Conservation (phyloP, 2,113 vertebrate species). For the Lepisosteus oculatus region DNA sequence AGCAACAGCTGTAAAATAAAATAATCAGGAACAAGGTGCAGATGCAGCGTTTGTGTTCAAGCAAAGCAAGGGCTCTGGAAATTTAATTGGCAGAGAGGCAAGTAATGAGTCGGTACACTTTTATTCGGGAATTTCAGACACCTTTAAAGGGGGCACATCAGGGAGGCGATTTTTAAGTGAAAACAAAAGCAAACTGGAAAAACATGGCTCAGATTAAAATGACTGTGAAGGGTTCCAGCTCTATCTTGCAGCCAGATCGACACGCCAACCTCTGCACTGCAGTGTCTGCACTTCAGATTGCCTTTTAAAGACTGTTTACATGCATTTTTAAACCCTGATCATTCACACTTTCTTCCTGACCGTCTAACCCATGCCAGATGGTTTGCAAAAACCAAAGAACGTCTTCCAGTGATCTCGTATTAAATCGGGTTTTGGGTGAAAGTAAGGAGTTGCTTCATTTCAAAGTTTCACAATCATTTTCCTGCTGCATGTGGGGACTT, state of each 20-base stretch:
- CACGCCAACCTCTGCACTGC: neutral
- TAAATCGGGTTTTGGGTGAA: too few relatives aligned
- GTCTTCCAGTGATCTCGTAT: too few relatives aligned
- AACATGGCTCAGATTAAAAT: conserved; percentile 40
- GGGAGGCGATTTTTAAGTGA: conserved; percentile 27
- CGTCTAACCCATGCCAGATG: too few relatives aligned
- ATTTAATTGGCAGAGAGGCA: conserved; percentile 34
- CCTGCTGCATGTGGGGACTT: too few relatives aligned
- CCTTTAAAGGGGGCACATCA: conserved; percentile 30
- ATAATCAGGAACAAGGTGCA: neutral
- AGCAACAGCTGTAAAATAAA: neutral
- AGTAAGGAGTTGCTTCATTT: too few relatives aligned
- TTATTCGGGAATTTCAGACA: conserved; percentile 20
- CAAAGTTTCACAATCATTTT: too few relatives aligned
- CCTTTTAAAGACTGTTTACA: too few relatives aligned
- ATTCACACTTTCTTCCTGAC: too few relatives aligned
- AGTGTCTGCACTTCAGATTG: too few relatives aligned
- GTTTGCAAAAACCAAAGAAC: too few relatives aligned
- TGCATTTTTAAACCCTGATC: too few relatives aligned
- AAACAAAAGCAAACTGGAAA: conserved; percentile 29
- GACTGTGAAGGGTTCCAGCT: conserved; percentile 16
- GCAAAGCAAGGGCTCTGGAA: conserved; percentile 24
- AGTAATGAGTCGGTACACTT: conserved; percentile 15
- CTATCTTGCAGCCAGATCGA: too few relatives aligned
- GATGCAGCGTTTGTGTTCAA: conserved; percentile 23